A percentile compares a stretch with the other conserved stretches of the same genome.
Evolutionary conservation across 2,113 vertebrate genomes (phyloP).

Genomic region (Saguinus midas): DNA sequence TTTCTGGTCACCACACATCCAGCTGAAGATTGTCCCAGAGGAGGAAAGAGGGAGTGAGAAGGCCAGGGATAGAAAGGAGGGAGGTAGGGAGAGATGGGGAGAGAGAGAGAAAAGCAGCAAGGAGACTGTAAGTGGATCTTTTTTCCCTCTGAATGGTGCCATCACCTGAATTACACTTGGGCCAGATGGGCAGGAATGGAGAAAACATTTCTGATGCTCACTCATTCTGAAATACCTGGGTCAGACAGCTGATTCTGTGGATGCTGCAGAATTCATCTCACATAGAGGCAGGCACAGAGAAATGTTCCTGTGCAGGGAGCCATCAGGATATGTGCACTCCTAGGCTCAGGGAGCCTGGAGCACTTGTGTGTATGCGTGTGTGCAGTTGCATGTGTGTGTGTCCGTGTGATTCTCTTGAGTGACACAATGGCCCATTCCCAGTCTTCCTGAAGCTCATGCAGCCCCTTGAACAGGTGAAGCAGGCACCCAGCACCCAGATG

Average conservation of each 20-base stretch:
- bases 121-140: background rate
- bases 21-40: background rate
- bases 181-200: conserved; percentile 4
- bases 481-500: accelerated
- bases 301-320: background rate
- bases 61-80: background rate
- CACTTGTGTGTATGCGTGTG: background rate
- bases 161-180: background rate
- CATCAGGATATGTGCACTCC: accelerated
- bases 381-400: background rate
- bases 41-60: background rate
- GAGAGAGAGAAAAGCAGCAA: background rate
- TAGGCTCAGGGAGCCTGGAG: background rate
- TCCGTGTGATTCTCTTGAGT: background rate
- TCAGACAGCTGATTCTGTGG: conserved; percentile 19
- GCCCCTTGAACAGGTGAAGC: accelerated
- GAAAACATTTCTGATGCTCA: conserved; percentile 51
- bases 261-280: conserved; percentile 25
- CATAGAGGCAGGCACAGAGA: background rate
- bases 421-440: background rate
- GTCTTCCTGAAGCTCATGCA: too few species aligned
- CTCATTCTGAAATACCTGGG: conserved; percentile 59
- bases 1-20: too few species aligned
- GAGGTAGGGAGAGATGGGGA: too few species aligned
- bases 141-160: background rate